Evolutionary conservation across 2,797 vertebrate genomes (phyloP), one percentile per base, ranked within the genome.

Genomic region (Coreius guichenoti): DNA sequence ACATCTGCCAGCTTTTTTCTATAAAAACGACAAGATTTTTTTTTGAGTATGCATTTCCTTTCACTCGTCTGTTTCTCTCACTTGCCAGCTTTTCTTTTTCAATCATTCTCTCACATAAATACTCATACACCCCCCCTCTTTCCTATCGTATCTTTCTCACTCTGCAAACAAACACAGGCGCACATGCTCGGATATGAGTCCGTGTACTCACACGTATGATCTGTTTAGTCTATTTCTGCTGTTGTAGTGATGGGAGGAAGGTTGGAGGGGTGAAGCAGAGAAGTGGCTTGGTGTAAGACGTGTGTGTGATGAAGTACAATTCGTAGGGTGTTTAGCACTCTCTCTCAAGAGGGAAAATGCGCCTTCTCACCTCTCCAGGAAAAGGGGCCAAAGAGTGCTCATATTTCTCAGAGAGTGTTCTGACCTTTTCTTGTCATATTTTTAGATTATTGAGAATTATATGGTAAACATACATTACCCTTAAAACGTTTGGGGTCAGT

Each of bases 241-340:
- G 73, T 77, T 76, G 8, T 51, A 26, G 54, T 0, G 5, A 5
- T 75, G 82, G 51, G 49, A 69, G 68, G 84, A 74, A 51, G 80
- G 88, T 89, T 86, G 79, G 90, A 88, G 90, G 76, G 74, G 85
- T 86, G 84, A 80, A 19, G 74, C 6, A 56, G 47, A 36, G 29
- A 49, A 65, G 58, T 65, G 86, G 90, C 90, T 91, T 91, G 90
- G 89, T 92, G 87, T 43, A 83, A 87, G 89, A 89, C 31, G 80
- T 33, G 45, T 76, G 75, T 93, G 84, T 94, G 91, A 92, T 92
- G 92, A 90, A 73, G 81, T 92, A 92, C 90, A 92, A 92, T 87
- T 87, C n/a, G 33, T 65, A 29, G 31, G 43, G 81, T 65, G 70
- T 63, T 61, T 45, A 74, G 39, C 19, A 1, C 56, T 31, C 1